Base-by-base conservation (phyloP, 2,888 invertebrate species). In the Lamellibrachia columna region DNA sequence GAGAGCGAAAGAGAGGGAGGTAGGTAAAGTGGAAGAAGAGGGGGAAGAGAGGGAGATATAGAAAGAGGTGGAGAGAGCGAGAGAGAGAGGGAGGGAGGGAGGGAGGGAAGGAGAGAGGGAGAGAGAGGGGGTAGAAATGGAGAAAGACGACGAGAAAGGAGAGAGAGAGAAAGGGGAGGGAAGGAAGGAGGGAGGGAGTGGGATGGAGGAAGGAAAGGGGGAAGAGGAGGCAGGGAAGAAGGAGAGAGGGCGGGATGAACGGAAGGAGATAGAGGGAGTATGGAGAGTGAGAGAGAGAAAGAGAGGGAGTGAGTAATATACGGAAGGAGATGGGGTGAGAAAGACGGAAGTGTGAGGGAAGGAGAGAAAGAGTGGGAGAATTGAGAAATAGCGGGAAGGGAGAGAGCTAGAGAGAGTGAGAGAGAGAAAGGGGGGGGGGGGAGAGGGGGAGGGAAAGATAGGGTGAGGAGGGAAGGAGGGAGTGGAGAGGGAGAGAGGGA, bases 71-170 rank as follows among this genome's bases (percentile, higher is more conserved):
- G 40, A 40, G 40, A 40, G 40, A 40, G 40, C 0, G 40, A 40
- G 40, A 40, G 40, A 40, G 40, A 40, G 40, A 40, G 40, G 1
- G 40, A 40, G 40, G 40, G 40, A 40, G 40, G 1, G 40, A 40
- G 40, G 40, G 40, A 40, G 40, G 1, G 40, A 40, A 1, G 0
- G 40, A 40, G 40, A 40, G 40, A 40, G 1, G 40, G 0, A 40
- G 40, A 40, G 40, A 40, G 40, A 40, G 40, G 1, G 40, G 1
- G 40, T 0, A 1, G 1, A 1, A 40, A 1, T 0, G 40, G 1
- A 1, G 1, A 1, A 40, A 1, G 1, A 1, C 0, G 40, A 90
- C 1, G 1, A 1, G 1, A 1, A n/a, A 1, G 1, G 90, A 90
- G 1, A n/a, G 90, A 90, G 90, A 1, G 1, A 1, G 90, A 1